Evolutionary conservation across 1,140 invertebrate species (phyloP), one percentile per base, ranked within the genome.

Genomic region (Bombus confusus): DNA sequence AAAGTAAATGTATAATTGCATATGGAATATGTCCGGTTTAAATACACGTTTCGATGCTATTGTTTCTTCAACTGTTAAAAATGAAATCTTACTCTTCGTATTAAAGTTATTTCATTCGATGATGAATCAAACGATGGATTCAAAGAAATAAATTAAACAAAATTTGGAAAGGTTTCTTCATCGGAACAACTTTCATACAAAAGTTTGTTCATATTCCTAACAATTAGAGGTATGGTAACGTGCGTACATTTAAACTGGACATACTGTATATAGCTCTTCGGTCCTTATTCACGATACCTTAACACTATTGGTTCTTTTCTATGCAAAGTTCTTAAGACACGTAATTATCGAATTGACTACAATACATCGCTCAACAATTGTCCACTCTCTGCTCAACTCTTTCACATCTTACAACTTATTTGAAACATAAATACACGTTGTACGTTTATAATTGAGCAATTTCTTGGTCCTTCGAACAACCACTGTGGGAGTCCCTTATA

Each of bases 111-210:
- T 52, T 22, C 47, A 52, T 52, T 22, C 5, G 5, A 22, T 22
- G 18, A 52, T 52, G 47, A 22, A 52, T 3, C 22, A 52, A 22
- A 22, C 5, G 18, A 52, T 22, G 47, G 5, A 22, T 18, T 52
- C 1, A 22, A 96, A 74, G 0, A 95, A 91, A 75, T 96, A 13
- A 28, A 62, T 62, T n/a, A 12, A 12, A n/a, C 9, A n/a, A 62
- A n/a, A n/a, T 62, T 62, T 28, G 59, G 28, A n/a, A 5, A n/a
- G 0, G 0, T n/a, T 62, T 5, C 59, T n/a, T 13, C 28, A 4
- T 4, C 28, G 13, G 13, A n/a, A 28, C 12, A 62, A 5, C 3
- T 12, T n/a, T 62, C 28, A n/a, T 28, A n/a, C 10, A n/a, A 13
- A n/a, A 4, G 3, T 5, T 62, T 28, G 12, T 28, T 62, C 1